Evolutionary conservation across 2,113 vertebrate species (phyloP).

Genomic region (Callionymus lyra): DNA sequence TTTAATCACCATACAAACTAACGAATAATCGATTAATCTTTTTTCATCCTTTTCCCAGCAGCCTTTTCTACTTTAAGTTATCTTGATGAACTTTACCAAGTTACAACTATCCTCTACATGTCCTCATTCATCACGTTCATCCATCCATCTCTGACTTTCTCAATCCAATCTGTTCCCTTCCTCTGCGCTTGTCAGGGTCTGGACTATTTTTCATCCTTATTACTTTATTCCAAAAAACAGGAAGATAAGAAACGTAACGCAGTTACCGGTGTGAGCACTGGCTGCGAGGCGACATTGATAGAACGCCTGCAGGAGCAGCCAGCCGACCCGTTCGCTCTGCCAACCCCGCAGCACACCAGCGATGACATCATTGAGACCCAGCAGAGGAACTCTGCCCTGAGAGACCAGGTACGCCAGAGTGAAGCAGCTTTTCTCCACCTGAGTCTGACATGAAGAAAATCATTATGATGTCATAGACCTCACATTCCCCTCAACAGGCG

Average conservation of each 20-base stretch:
- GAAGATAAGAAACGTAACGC: no score
- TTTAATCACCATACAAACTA: no score
- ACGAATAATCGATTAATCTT: no score
- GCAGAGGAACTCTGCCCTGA: slow-evolving; percentile 78
- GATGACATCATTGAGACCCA: slow-evolving; percentile 72
- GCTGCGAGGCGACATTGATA: slow-evolving; percentile 78
- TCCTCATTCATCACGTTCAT: no score
- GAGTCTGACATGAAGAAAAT: slow-evolving; percentile 57
- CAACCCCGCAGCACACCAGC: slow-evolving; percentile 45
- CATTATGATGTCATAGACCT: not conserved
- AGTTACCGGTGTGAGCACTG: slow-evolving; percentile 77
- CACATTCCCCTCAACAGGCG: not conserved
- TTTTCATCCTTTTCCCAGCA: not conserved
- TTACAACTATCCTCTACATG: not conserved
- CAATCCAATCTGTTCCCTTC: no score
- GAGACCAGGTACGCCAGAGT: slow-evolving; percentile 74
- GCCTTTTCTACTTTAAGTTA: not conserved
- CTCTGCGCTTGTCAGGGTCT: no score
- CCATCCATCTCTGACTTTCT: no score
- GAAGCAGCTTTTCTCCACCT: slow-evolving; percentile 78
- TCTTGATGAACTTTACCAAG: no score
- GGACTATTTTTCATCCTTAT: no score
- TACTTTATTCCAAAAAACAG: no score
- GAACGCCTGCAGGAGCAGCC: slow-evolving; percentile 78
- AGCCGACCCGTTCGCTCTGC: slow-evolving; percentile 60